phyloP scores from a whole-genome alignment of 1,140 invertebrate genomes.

The Atta colombica region DNA sequence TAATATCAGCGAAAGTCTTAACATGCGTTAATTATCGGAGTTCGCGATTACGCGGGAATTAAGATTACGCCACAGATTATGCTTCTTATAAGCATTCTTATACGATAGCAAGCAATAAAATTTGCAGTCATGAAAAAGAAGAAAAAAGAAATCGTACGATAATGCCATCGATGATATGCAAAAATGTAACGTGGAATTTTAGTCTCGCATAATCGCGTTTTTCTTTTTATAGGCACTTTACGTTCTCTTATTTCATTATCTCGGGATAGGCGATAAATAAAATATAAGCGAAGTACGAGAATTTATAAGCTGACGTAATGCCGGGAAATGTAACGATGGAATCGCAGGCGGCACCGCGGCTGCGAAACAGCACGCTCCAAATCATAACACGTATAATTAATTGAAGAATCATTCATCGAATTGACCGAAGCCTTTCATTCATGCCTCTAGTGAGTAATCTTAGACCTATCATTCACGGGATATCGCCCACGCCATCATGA shows the following conservation, averaged over 20 bases:
- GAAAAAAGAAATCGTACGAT: not conserved
- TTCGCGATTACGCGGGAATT: slow-evolving; percentile 32
- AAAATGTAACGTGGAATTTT: not conserved
- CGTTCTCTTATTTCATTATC: not conserved
- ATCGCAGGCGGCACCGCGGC: slow-evolving; percentile 15
- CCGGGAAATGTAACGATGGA: slow-evolving; percentile 7
- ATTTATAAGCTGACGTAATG: slow-evolving; percentile 30
- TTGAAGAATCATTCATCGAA: slow-evolving; percentile 61
- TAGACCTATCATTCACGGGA: slow-evolving; percentile 51
- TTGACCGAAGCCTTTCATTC: slow-evolving; percentile 53
- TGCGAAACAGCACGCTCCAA: slow-evolving; percentile 1
- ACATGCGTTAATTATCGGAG: slow-evolving; percentile 29
- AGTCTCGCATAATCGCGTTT: not conserved
- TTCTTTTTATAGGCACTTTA: not conserved
- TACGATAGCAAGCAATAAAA: not conserved
- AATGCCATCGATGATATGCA: not conserved
- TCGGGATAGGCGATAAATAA: not conserved
- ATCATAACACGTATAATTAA: slow-evolving; percentile 51
- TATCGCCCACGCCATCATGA: slow-evolving; percentile 43
- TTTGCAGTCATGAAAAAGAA: not conserved
- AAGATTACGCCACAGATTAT: slow-evolving; percentile 14
- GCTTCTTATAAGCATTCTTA: not conserved
- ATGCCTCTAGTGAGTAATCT: slow-evolving; percentile 46
- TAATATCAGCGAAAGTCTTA: slow-evolving; percentile 33
- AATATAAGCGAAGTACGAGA: not conserved